Evolutionary conservation across 2,888 invertebrate species (phyloP).

Genomic region (Synanthedon myopaeformis): DNA sequence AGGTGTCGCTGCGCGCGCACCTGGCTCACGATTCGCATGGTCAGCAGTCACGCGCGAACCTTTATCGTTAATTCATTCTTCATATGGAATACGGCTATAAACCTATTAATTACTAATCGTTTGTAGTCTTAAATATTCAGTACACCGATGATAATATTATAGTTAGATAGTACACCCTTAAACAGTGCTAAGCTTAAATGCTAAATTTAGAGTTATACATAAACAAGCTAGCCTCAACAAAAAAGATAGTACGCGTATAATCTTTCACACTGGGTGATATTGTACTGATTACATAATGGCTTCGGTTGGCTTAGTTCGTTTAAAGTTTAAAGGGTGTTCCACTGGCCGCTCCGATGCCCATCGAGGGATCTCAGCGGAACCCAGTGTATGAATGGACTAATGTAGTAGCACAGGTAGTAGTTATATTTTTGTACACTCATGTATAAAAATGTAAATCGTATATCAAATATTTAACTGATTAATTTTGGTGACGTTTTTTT

Average conservation of each 20-base stretch:
- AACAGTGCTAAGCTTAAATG: no score
- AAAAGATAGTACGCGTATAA: background rate
- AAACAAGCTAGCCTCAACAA: background rate
- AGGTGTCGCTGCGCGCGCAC: constrained; percentile 49
- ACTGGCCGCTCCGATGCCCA: background rate
- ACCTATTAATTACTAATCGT: no score
- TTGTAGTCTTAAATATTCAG: no score
- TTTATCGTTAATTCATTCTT: constrained; percentile 42
- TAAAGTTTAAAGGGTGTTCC: background rate
- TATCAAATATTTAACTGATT: no score
- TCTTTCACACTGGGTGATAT: background rate
- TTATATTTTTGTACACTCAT: no score
- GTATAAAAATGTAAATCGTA: no score
- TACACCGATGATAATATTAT: no score
- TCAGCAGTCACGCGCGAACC: constrained; percentile 52
- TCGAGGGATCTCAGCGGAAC: background rate
- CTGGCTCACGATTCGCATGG: constrained; percentile 55
- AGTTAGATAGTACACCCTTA: no score
- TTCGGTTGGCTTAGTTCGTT: background rate
- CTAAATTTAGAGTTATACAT: no score
- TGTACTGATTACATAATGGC: background rate
- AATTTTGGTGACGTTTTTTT: no score
- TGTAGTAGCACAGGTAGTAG: no score
- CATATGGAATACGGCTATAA: constrained; percentile 5
- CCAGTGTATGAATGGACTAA: background rate